These are phyloP conservation scores for Trichomycterus rosablanca DNA, from an alignment of 2,113 vertebrate genomes.

Conservation along the genomic window DNA sequence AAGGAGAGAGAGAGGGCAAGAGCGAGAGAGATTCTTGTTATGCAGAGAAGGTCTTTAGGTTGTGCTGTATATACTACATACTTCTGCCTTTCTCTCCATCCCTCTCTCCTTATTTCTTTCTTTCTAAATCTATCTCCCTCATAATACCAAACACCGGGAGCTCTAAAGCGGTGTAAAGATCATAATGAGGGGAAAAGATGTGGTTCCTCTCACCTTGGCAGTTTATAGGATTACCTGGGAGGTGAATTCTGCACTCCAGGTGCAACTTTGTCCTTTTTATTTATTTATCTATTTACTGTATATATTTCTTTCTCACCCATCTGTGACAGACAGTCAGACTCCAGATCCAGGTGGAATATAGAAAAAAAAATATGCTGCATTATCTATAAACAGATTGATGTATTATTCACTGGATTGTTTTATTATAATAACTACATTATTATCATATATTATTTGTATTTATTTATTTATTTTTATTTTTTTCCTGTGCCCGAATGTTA, in stretches of 20 bases:
- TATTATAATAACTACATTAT: too few species aligned
- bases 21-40: slow-evolving; percentile 73
- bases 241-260: slow-evolving; percentile 60
- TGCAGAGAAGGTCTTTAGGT: slow-evolving; percentile 78
- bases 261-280: slow-evolving; percentile 45
- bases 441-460: too few species aligned
- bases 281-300: slow-evolving; percentile 56
- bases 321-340: slow-evolving; percentile 66
- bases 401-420: too few species aligned
- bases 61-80: slow-evolving; percentile 82
- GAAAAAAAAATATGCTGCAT: too few species aligned
- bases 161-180: slow-evolving; percentile 60
- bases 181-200: slow-evolving; percentile 65
- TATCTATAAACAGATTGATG: too few species aligned
- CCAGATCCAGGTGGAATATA: too few species aligned
- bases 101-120: slow-evolving; percentile 49
- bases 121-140: slow-evolving; percentile 68
- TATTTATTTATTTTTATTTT: too few species aligned
- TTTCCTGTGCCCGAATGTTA: too few species aligned
- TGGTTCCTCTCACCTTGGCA: slow-evolving; percentile 69
- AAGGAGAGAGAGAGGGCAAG: slow-evolving; percentile 35
- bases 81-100: slow-evolving; percentile 63
- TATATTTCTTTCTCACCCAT: slow-evolving; percentile 38
- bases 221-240: slow-evolving; percentile 73
- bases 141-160: slow-evolving; percentile 70